These are phyloP conservation scores for Coremacera marginata DNA, from an alignment of 2,888 invertebrate genomes.

Conservation along the genomic window DNA sequence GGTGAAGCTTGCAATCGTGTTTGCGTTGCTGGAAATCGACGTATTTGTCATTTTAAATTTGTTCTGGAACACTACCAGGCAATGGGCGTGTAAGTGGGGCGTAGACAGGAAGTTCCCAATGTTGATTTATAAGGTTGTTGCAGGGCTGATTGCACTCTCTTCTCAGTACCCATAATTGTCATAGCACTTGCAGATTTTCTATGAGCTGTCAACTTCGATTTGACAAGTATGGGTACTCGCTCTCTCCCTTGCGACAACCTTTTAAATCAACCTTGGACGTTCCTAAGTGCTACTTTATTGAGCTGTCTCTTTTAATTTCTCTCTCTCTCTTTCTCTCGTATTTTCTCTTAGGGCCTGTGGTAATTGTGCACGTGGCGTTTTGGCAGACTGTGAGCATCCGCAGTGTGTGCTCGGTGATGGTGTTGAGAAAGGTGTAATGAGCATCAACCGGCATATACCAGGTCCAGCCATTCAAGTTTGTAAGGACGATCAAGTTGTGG, in stretches of 20 bases:
- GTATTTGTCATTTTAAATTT: slow-evolving; percentile 69
- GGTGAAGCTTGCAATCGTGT: slow-evolving; percentile 61
- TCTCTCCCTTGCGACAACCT: no score
- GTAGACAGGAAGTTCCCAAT: neutral
- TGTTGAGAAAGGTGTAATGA: slow-evolving; percentile 67
- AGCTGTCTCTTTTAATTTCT: neutral
- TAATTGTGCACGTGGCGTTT: slow-evolving; percentile 65
- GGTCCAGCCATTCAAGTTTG: slow-evolving; percentile 77
- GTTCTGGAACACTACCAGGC: slow-evolving; percentile 69
- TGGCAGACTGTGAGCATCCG: slow-evolving; percentile 67
- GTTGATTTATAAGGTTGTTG: no score
- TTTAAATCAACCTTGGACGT: neutral
- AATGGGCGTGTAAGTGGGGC: slow-evolving; percentile 67
- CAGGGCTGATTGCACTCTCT: no score
- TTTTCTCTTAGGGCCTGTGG: slow-evolving; percentile 70
- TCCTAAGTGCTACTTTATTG: no score
- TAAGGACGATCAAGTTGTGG: slow-evolving; percentile 81
- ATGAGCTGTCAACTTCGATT: no score
- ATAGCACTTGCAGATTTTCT: no score
- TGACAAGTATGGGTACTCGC: no score
- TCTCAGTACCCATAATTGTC: no score
- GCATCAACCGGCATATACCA: slow-evolving; percentile 70
- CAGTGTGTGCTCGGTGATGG: slow-evolving; percentile 72
- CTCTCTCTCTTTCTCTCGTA: neutral
- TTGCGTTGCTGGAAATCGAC: slow-evolving; percentile 50